Evolutionary conservation across 37 sponge, comb jelly and placozoan genomes (phyloP).

Genomic region (Tethya wilhelma): DNA sequence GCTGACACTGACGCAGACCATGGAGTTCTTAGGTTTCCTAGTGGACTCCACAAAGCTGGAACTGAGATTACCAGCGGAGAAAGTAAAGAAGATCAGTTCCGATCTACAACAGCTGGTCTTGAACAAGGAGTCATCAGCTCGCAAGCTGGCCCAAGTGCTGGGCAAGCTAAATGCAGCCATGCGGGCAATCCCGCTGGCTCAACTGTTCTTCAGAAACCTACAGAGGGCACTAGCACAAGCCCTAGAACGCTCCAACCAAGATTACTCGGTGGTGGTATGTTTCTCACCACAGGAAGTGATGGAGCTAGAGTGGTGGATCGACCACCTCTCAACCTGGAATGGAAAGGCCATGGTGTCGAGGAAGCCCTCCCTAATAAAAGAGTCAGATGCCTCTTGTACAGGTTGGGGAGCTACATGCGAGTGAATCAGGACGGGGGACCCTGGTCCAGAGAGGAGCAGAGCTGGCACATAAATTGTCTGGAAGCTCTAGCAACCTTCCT

Average conservation of each 20-base stretch:
- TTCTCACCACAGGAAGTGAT: too few relatives aligned
- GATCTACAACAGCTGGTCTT: neutral
- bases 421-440: too few relatives aligned
- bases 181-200: constrained; percentile 22
- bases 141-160: neutral
- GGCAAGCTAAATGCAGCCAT: constrained; percentile 30
- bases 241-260: neutral
- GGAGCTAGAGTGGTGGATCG: too few relatives aligned
- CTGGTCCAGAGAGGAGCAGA: constrained; percentile 29
- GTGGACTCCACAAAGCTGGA: constrained; percentile 31
- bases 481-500: constrained; percentile 36
- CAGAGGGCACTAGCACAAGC: neutral
- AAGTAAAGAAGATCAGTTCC: constrained; percentile 10
- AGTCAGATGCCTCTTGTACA: too few relatives aligned
- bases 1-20: constrained; percentile 16
- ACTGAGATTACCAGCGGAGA: constrained; percentile 16
- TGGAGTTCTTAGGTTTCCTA: constrained; percentile 57
- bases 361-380: too few relatives aligned
- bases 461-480: too few relatives aligned
- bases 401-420: too few relatives aligned
- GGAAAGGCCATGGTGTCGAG: too few relatives aligned
- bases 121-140: neutral
- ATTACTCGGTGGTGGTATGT: constrained; percentile 1
- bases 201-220: constrained; percentile 20
- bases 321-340: too few relatives aligned